Evolutionary conservation across 2,113 vertebrate species (phyloP).

Genomic region (Furnarius figulus): DNA sequence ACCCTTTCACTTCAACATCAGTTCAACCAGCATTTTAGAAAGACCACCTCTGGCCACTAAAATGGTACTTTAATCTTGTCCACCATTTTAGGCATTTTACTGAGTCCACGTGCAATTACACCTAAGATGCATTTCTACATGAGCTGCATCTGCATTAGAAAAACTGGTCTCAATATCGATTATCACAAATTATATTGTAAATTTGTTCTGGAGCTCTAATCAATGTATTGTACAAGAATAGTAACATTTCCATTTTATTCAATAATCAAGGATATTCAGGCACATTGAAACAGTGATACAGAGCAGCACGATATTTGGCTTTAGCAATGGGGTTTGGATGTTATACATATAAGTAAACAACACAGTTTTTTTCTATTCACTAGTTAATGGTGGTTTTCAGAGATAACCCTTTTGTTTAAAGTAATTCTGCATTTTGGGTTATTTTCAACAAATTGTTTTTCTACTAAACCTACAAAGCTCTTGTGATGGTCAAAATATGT

Average conservation of each 20-base stretch:
- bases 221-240: background rate
- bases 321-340: background rate
- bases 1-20: background rate
- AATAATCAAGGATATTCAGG: background rate
- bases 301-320: background rate
- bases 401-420: background rate
- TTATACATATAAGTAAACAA: background rate
- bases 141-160: background rate
- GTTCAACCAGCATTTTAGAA: background rate
- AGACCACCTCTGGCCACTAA: background rate
- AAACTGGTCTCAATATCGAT: background rate
- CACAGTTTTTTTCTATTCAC: background rate
- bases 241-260: background rate
- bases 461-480: background rate
- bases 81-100: background rate
- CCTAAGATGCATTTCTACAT: background rate
- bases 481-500: background rate
- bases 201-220: background rate
- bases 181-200: background rate
- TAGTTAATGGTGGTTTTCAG: background rate
- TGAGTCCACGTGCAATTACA: background rate
- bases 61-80: background rate
- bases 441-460: background rate
- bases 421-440: background rate
- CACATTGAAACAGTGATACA: background rate